Percentiles rank a stretch among this genome's conserved stretches.
These are phyloP conservation scores for Leucoraja erinaceus DNA, from an alignment of 2,113 vertebrate species.

Conservation along the genomic window DNA sequence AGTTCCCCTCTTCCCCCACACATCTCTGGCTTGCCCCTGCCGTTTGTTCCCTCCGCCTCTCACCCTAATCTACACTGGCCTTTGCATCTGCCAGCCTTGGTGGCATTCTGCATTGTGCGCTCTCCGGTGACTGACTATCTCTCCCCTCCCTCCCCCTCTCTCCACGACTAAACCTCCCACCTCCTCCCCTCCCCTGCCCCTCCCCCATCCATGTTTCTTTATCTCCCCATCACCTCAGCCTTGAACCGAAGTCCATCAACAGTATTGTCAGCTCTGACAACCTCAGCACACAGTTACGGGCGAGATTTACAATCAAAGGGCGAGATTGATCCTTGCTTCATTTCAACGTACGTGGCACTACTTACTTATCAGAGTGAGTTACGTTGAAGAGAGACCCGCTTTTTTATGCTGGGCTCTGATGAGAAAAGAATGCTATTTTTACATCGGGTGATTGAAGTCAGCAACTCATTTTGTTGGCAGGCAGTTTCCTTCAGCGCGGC, in stretches of 20 bases:
- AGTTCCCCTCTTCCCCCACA: neutral
- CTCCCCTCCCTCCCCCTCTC: neutral
- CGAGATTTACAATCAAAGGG: neutral
- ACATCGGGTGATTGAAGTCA: neutral
- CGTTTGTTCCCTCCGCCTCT: neutral
- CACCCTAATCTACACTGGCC: no score
- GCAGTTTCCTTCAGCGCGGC: neutral
- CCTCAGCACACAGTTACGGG: neutral
- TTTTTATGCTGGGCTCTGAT: neutral
- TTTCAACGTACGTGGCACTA: neutral
- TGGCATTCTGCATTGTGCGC: neutral
- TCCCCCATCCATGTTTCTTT: neutral
- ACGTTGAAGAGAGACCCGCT: neutral
- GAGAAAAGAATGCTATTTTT: constrained; percentile 18
- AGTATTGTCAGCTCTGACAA: neutral
- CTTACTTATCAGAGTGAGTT: constrained; percentile 13
- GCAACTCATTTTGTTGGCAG: constrained; percentile 17
- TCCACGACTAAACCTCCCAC: neutral
- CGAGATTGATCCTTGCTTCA: neutral
- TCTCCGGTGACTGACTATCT: neutral
- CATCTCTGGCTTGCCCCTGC: neutral
- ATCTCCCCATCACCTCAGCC: neutral
- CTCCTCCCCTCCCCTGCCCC: neutral
- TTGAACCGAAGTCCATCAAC: neutral
- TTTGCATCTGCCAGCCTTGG: no score